Conservation (phyloP, 2,797 vertebrate species). For the Tokudaia muenninki region DNA sequence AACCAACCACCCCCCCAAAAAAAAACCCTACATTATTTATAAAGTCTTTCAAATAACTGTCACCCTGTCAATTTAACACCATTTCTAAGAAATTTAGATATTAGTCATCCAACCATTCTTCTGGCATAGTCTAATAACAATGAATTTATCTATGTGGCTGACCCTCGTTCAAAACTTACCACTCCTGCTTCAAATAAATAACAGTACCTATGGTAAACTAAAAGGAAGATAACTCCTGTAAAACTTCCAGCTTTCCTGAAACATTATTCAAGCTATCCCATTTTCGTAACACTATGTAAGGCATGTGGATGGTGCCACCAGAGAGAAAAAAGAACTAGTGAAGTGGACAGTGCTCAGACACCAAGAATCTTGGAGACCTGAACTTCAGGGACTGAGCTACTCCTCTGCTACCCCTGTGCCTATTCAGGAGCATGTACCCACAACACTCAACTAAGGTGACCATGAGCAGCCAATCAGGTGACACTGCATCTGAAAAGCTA, state of each 20-base stretch:
- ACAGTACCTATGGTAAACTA: constrained; percentile 48
- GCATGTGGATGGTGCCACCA: not conserved
- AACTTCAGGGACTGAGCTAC: not conserved
- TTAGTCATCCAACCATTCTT: constrained; percentile 66
- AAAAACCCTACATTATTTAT: constrained; percentile 35
- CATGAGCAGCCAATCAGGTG: not conserved
- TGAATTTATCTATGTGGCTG: constrained; percentile 40
- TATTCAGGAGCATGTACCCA: not conserved
- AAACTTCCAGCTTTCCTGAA: constrained; percentile 72
- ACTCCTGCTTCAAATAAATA: constrained; percentile 69
- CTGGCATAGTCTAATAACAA: constrained; percentile 64
- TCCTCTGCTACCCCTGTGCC: not conserved
- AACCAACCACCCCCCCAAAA: not conserved
- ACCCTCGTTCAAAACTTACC: constrained; percentile 60
- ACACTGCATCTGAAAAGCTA: not conserved
- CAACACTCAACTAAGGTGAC: not conserved
- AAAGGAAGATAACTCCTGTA: constrained; percentile 55
- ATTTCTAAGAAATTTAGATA: constrained; percentile 65
- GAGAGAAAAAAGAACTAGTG: not conserved
- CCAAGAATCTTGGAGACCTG: too few species aligned
- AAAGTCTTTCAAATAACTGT: not conserved
- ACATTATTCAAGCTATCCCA: constrained; percentile 57
- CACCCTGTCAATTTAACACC: not conserved
- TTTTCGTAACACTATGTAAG: constrained; percentile 76
- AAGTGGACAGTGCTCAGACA: not conserved